Evolutionary conservation across 2,113 vertebrate species (phyloP).

Genomic region (Saguinus midas): DNA sequence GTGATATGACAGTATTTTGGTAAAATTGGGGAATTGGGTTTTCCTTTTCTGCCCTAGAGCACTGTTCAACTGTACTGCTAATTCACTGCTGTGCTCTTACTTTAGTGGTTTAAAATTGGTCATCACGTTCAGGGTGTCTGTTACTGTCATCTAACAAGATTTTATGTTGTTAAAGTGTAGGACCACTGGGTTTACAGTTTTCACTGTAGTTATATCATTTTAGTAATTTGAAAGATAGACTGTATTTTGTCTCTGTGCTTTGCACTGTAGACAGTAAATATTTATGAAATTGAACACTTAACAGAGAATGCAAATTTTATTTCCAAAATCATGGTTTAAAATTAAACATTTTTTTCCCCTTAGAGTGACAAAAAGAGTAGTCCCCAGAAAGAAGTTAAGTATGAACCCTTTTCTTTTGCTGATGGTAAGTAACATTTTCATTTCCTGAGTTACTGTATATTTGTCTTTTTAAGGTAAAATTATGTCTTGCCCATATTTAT

Average conservation of each 20-base stretch:
- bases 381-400: conserved; percentile 90
- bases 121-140: neutral
- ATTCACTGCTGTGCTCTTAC: neutral
- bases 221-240: neutral
- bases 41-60: neutral
- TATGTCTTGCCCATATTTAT: neutral
- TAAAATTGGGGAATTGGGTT: neutral
- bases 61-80: neutral
- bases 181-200: neutral
- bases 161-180: neutral
- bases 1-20: neutral
- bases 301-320: conserved; percentile 44
- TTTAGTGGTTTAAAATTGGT: neutral
- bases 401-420: conserved; percentile 94
- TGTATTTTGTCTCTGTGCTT: neutral
- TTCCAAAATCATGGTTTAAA: conserved; percentile 34
- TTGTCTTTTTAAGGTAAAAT: neutral
- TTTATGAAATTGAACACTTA: neutral
- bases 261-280: neutral
- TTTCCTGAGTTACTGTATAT: neutral
- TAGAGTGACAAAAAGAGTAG: conserved; percentile 84
- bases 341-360: conserved; percentile 59
- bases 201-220: neutral
- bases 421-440: conserved; percentile 88
- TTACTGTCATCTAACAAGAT: neutral